Evolutionary conservation across 2,797 vertebrate genomes (phyloP), one percentile per base, ranked within the genome.

Genomic region (Otus scops): DNA sequence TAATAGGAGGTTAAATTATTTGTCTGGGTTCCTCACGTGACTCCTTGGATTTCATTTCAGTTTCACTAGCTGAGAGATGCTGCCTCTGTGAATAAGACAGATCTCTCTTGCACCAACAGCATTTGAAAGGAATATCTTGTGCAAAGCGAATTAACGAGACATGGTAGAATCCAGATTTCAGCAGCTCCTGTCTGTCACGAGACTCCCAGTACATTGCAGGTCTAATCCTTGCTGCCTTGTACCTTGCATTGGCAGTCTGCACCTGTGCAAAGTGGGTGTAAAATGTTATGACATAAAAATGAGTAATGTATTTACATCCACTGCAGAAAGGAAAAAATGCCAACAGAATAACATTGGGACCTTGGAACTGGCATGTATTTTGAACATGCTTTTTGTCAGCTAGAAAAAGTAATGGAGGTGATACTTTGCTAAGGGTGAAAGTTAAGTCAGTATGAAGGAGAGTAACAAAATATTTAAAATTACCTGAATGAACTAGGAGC

Each of bases 241-340:
- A 71, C 43, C 79, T 75, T 57, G 26, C 47, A 16, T 50, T 65
- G 65, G 67, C 73, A 64, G 76, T 65, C 4, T 26, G 56, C 28
- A 10, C 41, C 68, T n/a, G 74, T 73, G 45, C 88, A 82, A 50
- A 8, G 43, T 5, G 36, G 26, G 43, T 60, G 43, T 23, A 67
- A 95, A 95, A 89, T 16, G 59, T 28, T 70, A 36, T 10, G 36
- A 32, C 76, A 69, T 67, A 82, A 95, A 91, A 91, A 65, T 51
- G 32, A 90, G 57, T 7, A 80, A 84, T 43, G 47, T 47, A 88
- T 79, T 92, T 80, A 56, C 63, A 60, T 34, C 8, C 4, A 20
- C 73, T 57, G 43, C 59, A 53, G 65, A 71, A 75, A 75, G 48
- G 39, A 53, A 8, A 81, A 90, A 87, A 77, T 15, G n/a, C 59